Conservation (phyloP, 2,797 vertebrate species). For the Danio kyathit region DNA sequence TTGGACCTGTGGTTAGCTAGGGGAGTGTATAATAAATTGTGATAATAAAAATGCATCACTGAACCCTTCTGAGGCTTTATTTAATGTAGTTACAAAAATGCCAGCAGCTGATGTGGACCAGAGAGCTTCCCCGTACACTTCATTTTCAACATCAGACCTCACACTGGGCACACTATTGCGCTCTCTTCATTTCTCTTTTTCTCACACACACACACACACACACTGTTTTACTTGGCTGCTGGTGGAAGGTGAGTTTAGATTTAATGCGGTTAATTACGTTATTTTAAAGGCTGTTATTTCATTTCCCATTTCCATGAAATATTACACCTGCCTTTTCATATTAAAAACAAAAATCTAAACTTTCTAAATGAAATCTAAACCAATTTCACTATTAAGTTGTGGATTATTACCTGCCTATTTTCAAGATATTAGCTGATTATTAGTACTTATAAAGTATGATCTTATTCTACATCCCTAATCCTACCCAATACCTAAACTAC, state of each 20-base stretch:
- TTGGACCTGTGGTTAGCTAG: slow-evolving; percentile 86
- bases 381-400: too few species aligned
- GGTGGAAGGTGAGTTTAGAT: not conserved
- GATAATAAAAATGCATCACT: slow-evolving; percentile 90
- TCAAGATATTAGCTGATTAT: too few species aligned
- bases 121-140: slow-evolving; percentile 82
- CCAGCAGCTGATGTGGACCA: slow-evolving; percentile 82
- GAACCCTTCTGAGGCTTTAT: slow-evolving; percentile 87
- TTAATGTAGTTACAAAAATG: slow-evolving; percentile 91
- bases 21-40: slow-evolving; percentile 88
- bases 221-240: not conserved
- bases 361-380: too few species aligned
- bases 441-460: too few species aligned
- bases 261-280: not conserved
- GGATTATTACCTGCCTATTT: too few species aligned
- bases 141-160: slow-evolving; percentile 82
- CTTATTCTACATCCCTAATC: too few species aligned
- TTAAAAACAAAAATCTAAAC: too few species aligned
- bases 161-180: slow-evolving; percentile 74
- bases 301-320: not conserved
- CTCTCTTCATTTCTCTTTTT: slow-evolving; percentile 52
- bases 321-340: not conserved
- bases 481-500: too few species aligned
- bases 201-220: not conserved
- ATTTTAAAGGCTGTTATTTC: not conserved